Evolutionary conservation across 2,888 invertebrate species (phyloP).

Genomic region (Torymus tubicola): DNA sequence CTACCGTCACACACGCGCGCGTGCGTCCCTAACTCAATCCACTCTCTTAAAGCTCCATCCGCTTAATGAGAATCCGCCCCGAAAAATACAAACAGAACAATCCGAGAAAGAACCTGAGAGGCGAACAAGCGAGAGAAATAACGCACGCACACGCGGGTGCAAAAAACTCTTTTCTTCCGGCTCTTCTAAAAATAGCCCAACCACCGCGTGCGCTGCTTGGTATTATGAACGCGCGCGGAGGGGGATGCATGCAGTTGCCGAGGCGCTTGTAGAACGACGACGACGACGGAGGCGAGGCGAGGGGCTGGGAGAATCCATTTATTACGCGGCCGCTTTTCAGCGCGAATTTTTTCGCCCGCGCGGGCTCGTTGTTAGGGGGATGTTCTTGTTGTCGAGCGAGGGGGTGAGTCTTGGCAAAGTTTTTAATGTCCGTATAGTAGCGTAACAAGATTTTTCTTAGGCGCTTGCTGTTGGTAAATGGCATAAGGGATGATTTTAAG

Average conservation of each 20-base stretch:
- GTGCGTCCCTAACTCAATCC: no score
- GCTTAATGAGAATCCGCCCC: neutral
- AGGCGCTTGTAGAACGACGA: conserved; percentile 26
- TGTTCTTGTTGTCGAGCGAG: neutral
- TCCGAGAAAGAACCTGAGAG: no score
- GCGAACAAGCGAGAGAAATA: no score
- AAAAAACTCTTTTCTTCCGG: neutral
- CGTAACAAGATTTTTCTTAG: no score
- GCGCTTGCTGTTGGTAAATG: no score
- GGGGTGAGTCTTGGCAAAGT: no score
- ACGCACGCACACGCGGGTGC: conserved; percentile 8
- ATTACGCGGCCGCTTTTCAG: neutral
- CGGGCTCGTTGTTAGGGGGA: neutral
- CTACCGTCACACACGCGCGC: no score
- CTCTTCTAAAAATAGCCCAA: conserved; percentile 15
- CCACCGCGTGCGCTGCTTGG: neutral
- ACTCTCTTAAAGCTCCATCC: neutral
- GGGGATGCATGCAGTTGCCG: conserved; percentile 30
- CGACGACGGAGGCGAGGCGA: conserved; percentile 14
- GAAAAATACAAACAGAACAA: neutral
- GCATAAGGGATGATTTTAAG: no score
- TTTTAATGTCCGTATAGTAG: no score
- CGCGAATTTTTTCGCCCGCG: neutral
- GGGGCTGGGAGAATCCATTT: conserved; percentile 23
- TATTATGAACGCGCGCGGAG: conserved; percentile 33